Evolutionary conservation across 2,797 vertebrate species (phyloP).

Genomic region (Numenius phaeopus): DNA sequence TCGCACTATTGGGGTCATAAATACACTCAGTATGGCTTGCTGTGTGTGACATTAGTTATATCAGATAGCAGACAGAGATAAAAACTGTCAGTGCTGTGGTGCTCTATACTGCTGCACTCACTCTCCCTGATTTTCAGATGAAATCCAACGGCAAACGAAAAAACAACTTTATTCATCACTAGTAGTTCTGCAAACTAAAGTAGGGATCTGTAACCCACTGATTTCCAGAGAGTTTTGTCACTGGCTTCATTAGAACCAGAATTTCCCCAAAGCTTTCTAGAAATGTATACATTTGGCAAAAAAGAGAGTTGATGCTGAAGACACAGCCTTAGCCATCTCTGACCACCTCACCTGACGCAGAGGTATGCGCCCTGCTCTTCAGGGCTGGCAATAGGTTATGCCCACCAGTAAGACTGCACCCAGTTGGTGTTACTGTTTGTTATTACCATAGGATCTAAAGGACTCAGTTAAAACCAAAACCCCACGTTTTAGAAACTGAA

Average conservation of each 20-base stretch:
- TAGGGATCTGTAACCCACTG: not conserved
- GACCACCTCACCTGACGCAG: rapidly evolving
- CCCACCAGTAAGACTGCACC: not conserved
- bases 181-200: not conserved
- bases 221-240: not conserved
- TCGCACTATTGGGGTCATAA: not conserved
- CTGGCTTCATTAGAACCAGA: not conserved
- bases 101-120: not conserved
- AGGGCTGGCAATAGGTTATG: rapidly evolving
- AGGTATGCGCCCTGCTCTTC: not conserved
- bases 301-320: not conserved
- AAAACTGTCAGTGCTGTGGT: not conserved
- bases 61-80: not conserved
- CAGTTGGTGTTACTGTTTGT: too few species aligned
- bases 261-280: not conserved
- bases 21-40: not conserved
- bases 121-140: not conserved
- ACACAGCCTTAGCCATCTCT: not conserved
- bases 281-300: not conserved
- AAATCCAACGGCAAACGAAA: not conserved
- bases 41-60: not conserved
- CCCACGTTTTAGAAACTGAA: not conserved
- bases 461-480: not conserved
- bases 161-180: not conserved
- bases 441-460: too few species aligned